Conservation (phyloP, 2,888 invertebrate genomes). For the Nomada fabriciana region DNA sequence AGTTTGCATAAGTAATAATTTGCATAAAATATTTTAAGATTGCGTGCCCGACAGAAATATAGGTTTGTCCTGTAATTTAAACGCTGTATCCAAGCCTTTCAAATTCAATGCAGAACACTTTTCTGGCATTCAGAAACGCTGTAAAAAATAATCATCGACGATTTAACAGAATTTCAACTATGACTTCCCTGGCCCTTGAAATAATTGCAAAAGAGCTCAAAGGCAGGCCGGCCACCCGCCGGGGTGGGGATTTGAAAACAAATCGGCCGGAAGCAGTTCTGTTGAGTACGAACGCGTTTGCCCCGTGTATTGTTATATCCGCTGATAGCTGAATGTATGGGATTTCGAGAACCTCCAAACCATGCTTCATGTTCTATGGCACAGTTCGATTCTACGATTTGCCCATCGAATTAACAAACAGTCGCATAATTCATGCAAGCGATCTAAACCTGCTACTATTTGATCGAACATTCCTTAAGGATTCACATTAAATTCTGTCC, state of each 20-base stretch:
- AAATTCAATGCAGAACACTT: neutral
- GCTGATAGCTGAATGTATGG: neutral
- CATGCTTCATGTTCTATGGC: neutral
- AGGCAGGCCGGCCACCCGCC: neutral
- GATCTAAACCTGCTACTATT: too few species aligned
- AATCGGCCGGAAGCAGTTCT: slow-evolving; percentile 6
- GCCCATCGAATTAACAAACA: neutral
- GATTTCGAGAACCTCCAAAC: neutral
- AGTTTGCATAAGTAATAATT: too few species aligned
- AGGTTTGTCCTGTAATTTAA: too few species aligned
- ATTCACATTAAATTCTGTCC: too few species aligned
- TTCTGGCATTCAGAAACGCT: neutral
- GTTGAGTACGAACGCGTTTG: neutral
- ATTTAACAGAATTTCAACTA: neutral
- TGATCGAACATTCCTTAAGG: too few species aligned
- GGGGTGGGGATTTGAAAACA: slow-evolving; percentile 8
- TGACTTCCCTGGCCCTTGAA: neutral
- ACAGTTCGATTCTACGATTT: neutral
- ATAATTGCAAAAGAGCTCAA: slow-evolving; percentile 11
- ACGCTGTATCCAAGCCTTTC: neutral
- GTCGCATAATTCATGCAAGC: too few species aligned
- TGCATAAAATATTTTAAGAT: too few species aligned
- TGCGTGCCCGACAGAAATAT: too few species aligned
- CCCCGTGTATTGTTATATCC: slow-evolving; percentile 4
- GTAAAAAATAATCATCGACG: neutral